Conservation (phyloP, 1,140 invertebrate genomes). For the Homarus americanus region DNA sequence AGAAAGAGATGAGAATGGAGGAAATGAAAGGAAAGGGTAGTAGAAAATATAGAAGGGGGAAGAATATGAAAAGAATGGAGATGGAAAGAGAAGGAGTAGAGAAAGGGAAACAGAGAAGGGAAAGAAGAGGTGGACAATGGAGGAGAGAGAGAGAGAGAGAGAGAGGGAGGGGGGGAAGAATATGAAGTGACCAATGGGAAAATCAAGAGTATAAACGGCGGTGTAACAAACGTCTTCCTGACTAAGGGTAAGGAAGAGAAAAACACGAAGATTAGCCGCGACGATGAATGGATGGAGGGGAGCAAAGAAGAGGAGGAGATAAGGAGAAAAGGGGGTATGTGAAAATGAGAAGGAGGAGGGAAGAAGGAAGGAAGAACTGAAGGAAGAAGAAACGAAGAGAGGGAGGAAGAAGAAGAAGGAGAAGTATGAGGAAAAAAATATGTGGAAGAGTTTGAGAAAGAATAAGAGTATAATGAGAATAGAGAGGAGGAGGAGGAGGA, state of each 20-base stretch:
- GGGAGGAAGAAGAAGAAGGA: neutral
- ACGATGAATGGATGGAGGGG: too few relatives aligned
- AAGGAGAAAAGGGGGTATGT: neutral
- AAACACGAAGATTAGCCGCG: too few relatives aligned
- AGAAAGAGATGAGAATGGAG: neutral
- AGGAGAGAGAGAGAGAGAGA: constrained; percentile 13
- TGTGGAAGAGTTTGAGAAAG: neutral
- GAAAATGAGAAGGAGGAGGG: neutral
- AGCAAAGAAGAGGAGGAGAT: neutral
- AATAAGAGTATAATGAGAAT: neutral
- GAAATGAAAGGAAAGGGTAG: neutral
- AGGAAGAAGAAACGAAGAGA: neutral
- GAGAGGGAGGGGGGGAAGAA: constrained; percentile 21
- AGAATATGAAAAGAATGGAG: neutral
- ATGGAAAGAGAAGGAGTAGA: neutral
- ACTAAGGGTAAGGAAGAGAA: too few relatives aligned
- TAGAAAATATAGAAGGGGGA: neutral
- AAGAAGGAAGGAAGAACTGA: neutral
- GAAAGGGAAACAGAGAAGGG: neutral
- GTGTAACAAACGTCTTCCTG: too few relatives aligned
- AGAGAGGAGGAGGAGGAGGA: constrained; percentile 5
- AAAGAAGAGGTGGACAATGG: too few relatives aligned
- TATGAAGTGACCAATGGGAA: neutral
- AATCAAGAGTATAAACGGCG: neutral
- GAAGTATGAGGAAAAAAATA: neutral